phyloP scores from a whole-genome alignment of 1,140 invertebrate genomes.

The Euwallacea similis region DNA sequence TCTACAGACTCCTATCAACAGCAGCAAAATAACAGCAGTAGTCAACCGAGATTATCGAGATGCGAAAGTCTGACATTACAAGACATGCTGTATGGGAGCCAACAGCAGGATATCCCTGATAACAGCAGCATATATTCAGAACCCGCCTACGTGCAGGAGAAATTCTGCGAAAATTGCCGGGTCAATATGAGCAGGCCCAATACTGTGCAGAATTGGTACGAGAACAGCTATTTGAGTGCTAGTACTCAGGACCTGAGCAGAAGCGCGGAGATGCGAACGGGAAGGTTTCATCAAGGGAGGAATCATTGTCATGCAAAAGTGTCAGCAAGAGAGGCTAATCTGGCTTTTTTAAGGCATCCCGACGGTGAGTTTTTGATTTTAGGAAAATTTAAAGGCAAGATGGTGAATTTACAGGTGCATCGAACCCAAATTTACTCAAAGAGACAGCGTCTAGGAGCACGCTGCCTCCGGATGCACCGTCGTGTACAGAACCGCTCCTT shows the following conservation, averaged over 20 bases:
- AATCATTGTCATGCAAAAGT: slow-evolving; percentile 56
- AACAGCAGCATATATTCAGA: slow-evolving; percentile 79
- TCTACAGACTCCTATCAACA: slow-evolving; percentile 60
- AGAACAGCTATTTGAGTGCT: slow-evolving; percentile 51
- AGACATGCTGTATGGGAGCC: slow-evolving; percentile 66
- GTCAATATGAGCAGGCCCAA: slow-evolving; percentile 70
- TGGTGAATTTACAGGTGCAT: slow-evolving; percentile 58
- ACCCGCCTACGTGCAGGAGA: slow-evolving; percentile 74
- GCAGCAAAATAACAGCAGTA: slow-evolving; percentile 49
- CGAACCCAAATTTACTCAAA: slow-evolving; percentile 76
- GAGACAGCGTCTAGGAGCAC: slow-evolving; percentile 30
- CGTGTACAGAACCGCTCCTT: slow-evolving; percentile 16
- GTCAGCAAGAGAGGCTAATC: slow-evolving; percentile 59
- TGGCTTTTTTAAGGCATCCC: slow-evolving; percentile 79
- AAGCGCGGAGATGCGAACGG: slow-evolving; percentile 46
- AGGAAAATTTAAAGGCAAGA: too few species aligned
- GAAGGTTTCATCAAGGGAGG: slow-evolving; percentile 52
- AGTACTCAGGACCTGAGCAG: slow-evolving; percentile 57
- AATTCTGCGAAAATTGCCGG: slow-evolving; percentile 76
- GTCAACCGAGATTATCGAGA: slow-evolving; percentile 53
- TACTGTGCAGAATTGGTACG: slow-evolving; percentile 62
- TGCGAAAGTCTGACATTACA: slow-evolving; percentile 71
- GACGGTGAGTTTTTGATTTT: slow-evolving; percentile 61
- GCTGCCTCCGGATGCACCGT: slow-evolving; percentile 24
- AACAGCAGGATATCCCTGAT: slow-evolving; percentile 65